Base-by-base conservation (phyloP, 1,140 invertebrate species). In the Calephelis virginiensis region DNA sequence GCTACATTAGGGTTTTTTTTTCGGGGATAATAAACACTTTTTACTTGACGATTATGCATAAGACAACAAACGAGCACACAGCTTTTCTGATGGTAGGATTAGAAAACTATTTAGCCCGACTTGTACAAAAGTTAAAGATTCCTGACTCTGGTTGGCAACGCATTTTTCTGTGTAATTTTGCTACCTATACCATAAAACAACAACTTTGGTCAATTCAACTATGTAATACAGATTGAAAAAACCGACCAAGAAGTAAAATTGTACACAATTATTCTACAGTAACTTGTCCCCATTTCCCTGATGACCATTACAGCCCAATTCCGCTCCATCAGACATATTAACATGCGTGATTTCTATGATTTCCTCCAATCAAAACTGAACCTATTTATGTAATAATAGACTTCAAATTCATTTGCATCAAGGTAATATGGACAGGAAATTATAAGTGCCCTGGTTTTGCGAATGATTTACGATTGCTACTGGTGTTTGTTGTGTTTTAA, bases 371-470 rank as follows among this genome's bases (percentile, higher is more conserved):
- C 70, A 43, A 70, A 77, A 75, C 28, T 77, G 37, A 67, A 53
- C 65, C 64, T 71, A 73, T 61, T 64, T 40, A 43, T 49, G 61
- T 56, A 64, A 76, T 68, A 70, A 75, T 76, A 80, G 71, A 73
- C 59, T 48, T 53, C 66, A 69, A 63, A 75, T 73, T 74, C 72
- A 67, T 72, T 69, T 56, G 17, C 17, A 56, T 37, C 17, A 11
- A 37, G 50, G 10, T 12, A 56, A 17, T 56, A 56, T 37, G 10
- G 50, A 28, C 50, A 77, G 75, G 74, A 75, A 76, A 77, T 77
- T 77, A 74, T 77, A 75, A 74, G 70, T 75, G 75, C 69, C 75
- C 75, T 77, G 75, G 63, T 74, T 78, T 73, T 73, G 74, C 77
- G 75, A 77, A 65, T 76, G 74, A 79, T 75, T 76, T 79, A 70